A percentile compares a stretch with the other conserved stretches of the same genome.
Evolutionary conservation across 2,888 invertebrate genomes (phyloP).

Genomic region (Brachypterus glaber): DNA sequence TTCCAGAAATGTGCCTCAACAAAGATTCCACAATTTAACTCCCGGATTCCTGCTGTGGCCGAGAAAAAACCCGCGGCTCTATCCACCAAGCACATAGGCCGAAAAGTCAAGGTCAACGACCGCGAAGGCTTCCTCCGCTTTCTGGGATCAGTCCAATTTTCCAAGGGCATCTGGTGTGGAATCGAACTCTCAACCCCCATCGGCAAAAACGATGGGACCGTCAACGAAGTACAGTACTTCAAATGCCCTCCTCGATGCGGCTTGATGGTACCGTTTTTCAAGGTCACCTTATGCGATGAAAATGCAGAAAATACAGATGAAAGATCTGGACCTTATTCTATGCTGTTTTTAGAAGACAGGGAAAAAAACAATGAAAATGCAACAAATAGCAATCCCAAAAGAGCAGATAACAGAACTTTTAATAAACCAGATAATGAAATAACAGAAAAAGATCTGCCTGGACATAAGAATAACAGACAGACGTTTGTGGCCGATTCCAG

Average conservation of each 20-base stretch:
- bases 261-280: conserved; percentile 52
- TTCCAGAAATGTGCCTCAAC: conserved; percentile 34
- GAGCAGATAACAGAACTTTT: too few relatives aligned
- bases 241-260: conserved; percentile 49
- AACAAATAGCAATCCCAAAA: conserved; percentile 3
- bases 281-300: conserved; percentile 26
- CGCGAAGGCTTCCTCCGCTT: conserved; percentile 47
- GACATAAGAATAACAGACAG: too few relatives aligned
- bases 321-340: conserved; percentile 52
- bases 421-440: too few relatives aligned
- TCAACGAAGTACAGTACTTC: conserved; percentile 54
- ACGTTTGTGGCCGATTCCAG: too few relatives aligned
- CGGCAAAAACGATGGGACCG: conserved; percentile 55
- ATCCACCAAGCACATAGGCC: conserved; percentile 28
- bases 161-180: conserved; percentile 55
- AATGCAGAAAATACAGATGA: conserved; percentile 32
- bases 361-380: conserved; percentile 5
- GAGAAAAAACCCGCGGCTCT: conserved; percentile 16
- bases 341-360: conserved; percentile 39
- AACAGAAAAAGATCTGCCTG: too few relatives aligned
- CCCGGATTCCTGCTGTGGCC: conserved; percentile 26
- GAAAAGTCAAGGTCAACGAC: conserved; percentile 33
- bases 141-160: conserved; percentile 46
- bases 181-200: conserved; percentile 47
- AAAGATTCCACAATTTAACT: conserved; percentile 35